Base-by-base conservation (phyloP, 2,888 invertebrate species). In the Cantharis flavilabris region DNA sequence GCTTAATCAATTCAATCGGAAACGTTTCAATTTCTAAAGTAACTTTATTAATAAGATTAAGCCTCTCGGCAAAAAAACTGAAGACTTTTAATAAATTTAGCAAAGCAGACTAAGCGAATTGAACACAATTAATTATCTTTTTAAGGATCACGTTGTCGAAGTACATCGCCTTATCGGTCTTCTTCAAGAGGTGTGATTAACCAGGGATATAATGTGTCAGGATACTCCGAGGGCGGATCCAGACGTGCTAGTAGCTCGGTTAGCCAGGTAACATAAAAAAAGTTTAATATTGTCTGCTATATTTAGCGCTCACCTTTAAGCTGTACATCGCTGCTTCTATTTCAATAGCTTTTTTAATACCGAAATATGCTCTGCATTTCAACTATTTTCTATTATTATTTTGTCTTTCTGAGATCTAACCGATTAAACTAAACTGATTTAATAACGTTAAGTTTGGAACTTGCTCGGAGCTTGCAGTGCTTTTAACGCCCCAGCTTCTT, bases 171-270 rank as follows among this genome's bases (percentile, higher is more conserved):
- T 0, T 93, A 93, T 87, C 89, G 92, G 76, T 89, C 91, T 3
- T 90, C 91, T 1, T 87, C 88, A 67, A 86, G 88, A 71, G 89
- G 88, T 11, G 88, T 89, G 70, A 87, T 89, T 72, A 90, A 89
- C 83, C 85, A 89, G 76, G 90, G 89, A 77, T 90, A 90, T 82
- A 89, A 88, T 81, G 84, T 0, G 23, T 88, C 90, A 73, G 86
- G 83, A 74, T 83, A 84, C 49, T 91, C 91, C 0, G 93, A 93
- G 75, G 88, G 89, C 0, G 92, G 92, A 0, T 93, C 93, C 0
- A 89, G 94, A 73, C 88, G 94, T 78, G 93, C 94, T 3, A 94
- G 94, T 82, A 94, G 93, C 85, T 94, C 93, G 28, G 93, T 94
- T 20, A 94, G 94, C 82, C 79, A 79, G 79, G 79, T 79, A 71